Percentiles rank a stretch among this genome's conserved stretches.
phyloP scores from a whole-genome alignment of 2,113 vertebrate genomes.

The Pygoscelis adeliae region DNA sequence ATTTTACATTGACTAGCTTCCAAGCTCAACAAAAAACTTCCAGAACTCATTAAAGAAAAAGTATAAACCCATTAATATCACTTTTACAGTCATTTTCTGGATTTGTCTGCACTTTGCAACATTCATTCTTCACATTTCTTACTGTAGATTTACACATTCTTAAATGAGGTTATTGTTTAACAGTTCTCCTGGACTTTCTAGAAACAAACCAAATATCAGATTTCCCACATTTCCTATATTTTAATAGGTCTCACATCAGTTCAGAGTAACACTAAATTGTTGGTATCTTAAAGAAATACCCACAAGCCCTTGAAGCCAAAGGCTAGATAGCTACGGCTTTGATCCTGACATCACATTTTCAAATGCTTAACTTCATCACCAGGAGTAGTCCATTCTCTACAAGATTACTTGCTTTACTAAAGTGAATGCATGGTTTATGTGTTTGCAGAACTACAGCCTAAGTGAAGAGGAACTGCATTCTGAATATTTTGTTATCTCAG shows the following conservation, averaged over 20 bases:
- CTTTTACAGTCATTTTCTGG: neutral
- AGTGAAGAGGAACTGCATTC: conserved; percentile 6
- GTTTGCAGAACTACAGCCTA: neutral
- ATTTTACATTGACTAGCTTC: neutral
- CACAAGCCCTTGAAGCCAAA: neutral
- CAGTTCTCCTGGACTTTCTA: neutral
- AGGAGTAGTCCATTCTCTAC: neutral
- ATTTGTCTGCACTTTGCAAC: neutral
- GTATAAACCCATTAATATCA: neutral
- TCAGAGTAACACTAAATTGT: neutral
- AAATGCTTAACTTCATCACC: neutral
- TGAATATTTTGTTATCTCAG: conserved; percentile 45
- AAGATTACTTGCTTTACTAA: neutral
- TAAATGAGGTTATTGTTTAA: neutral
- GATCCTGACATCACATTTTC: neutral
- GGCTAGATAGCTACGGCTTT: neutral
- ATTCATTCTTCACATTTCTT: neutral
- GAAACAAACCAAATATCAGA: neutral
- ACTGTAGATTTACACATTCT: neutral
- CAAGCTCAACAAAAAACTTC: neutral
- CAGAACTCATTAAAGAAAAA: neutral
- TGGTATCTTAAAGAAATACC: neutral
- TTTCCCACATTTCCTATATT: neutral
- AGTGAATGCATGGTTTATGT: neutral
- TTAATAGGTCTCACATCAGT: neutral